These are phyloP conservation scores for Percina caprodes DNA, from an alignment of 2,113 vertebrate species.

Conservation along the genomic window DNA sequence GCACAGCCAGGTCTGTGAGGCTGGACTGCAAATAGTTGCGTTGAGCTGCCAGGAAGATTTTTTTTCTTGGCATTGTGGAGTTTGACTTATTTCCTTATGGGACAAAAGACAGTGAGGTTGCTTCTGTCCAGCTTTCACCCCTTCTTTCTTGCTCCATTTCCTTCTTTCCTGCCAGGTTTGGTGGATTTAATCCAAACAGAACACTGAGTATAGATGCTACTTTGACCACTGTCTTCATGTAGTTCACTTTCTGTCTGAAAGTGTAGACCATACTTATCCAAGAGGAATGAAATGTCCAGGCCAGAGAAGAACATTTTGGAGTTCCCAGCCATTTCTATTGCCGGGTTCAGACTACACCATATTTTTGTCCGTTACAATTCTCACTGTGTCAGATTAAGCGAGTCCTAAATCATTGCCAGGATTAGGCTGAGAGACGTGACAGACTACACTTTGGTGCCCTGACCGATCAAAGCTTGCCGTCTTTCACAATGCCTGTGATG, in stretches of 20 bases:
- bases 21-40: conserved; percentile 33
- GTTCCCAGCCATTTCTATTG: background rate
- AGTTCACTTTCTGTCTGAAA: conserved; percentile 23
- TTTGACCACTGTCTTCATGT: conserved; percentile 23
- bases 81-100: conserved; percentile 39
- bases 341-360: background rate
- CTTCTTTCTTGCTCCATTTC: background rate
- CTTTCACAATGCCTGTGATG: background rate
- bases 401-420: background rate
- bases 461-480: background rate
- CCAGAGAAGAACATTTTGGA: conserved; percentile 12
- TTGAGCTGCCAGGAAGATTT: conserved; percentile 76
- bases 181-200: conserved; percentile 17
- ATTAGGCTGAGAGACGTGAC: background rate
- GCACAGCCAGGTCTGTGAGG: conserved; percentile 12
- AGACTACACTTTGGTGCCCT: background rate
- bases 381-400: background rate
- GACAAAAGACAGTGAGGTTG: conserved; percentile 14
- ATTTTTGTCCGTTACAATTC: background rate
- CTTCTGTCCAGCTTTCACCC: conserved; percentile 4
- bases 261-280: background rate
- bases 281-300: background rate
- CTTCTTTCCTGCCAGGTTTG: conserved; percentile 22
- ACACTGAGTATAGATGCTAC: conserved; percentile 50
- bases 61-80: conserved; percentile 70